Percentiles rank a stretch among this genome's conserved stretches.
Conservation (phyloP, 2,888 invertebrate species). For the Loripinus fragilis region DNA sequence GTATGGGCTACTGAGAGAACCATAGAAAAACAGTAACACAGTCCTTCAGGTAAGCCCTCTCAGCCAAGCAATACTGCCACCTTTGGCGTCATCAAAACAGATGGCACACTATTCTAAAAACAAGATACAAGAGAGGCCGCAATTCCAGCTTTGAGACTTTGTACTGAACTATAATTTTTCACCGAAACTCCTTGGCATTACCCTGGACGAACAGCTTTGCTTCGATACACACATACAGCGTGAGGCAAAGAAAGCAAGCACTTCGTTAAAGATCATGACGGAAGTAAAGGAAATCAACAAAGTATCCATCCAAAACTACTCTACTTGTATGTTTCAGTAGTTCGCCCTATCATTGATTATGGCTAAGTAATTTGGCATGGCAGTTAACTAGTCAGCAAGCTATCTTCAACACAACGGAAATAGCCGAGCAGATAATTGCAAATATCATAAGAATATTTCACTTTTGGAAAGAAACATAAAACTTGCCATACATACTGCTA, state of each 20-base stretch:
- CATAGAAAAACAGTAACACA: neutral
- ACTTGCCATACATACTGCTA: too few species aligned
- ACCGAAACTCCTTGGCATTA: conserved; percentile 21
- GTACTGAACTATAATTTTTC: conserved; percentile 4
- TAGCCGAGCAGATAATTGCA: too few species aligned
- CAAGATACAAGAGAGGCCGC: conserved; percentile 1
- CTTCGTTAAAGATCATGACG: conserved; percentile 24
- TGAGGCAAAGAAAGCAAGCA: conserved; percentile 21
- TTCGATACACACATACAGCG: conserved; percentile 14
- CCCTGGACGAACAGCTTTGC: conserved; percentile 19
- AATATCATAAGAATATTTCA: too few species aligned
- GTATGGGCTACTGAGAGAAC: conserved; percentile 14
- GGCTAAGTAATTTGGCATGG: neutral
- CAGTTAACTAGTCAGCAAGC: neutral
- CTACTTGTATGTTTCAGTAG: conserved; percentile 1
- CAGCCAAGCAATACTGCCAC: conserved; percentile 9
- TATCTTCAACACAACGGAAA: neutral
- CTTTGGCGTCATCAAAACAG: conserved; percentile 22
- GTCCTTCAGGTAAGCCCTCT: neutral
- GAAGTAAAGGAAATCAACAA: conserved; percentile 31
- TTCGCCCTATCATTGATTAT: conserved; percentile 7
- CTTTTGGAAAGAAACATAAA: too few species aligned
- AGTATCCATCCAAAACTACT: conserved; percentile 18
- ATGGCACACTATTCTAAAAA: conserved; percentile 14
- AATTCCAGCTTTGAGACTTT: neutral